Conservation (phyloP, 2,113 vertebrate species). For the Dicerorhinus sumatrensis region DNA sequence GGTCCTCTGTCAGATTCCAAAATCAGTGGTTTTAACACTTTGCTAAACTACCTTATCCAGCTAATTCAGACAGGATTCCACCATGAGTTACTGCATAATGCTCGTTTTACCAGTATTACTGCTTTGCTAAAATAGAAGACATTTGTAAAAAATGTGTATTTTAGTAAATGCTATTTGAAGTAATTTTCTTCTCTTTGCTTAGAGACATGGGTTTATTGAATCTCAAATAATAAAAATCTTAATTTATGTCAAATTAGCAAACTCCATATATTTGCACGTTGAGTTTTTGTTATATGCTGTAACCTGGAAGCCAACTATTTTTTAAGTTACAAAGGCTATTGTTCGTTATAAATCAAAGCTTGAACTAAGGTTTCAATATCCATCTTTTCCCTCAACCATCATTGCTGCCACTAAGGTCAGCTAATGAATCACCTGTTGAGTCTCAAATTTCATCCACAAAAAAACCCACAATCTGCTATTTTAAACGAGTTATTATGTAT, state of each 20-base stretch:
- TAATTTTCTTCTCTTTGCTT: not conserved
- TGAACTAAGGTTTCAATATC: not conserved
- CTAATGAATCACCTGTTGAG: not conserved
- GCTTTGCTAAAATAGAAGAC: not conserved
- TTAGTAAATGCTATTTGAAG: not conserved
- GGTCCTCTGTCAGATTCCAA: not conserved
- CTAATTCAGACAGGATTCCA: not conserved
- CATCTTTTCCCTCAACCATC: not conserved
- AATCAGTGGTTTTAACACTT: not conserved
- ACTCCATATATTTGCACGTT: not conserved
- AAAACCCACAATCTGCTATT: not conserved
- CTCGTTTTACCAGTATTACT: not conserved
- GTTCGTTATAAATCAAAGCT: not conserved
- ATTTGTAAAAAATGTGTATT: not conserved
- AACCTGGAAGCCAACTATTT: not conserved
- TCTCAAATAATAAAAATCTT: not conserved
- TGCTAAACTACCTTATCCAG: not conserved
- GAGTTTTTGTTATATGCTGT: not conserved
- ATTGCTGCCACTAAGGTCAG: not conserved
- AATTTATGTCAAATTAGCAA: not conserved
- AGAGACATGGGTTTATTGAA: not conserved
- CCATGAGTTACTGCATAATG: not conserved
- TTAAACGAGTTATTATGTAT: not conserved
- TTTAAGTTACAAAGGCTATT: not conserved
- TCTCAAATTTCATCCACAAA: not conserved